A percentile compares a stretch with the other conserved stretches of the same genome.
Evolutionary conservation across 2,113 vertebrate species (phyloP).

Genomic region (Odontophorus gujanensis): DNA sequence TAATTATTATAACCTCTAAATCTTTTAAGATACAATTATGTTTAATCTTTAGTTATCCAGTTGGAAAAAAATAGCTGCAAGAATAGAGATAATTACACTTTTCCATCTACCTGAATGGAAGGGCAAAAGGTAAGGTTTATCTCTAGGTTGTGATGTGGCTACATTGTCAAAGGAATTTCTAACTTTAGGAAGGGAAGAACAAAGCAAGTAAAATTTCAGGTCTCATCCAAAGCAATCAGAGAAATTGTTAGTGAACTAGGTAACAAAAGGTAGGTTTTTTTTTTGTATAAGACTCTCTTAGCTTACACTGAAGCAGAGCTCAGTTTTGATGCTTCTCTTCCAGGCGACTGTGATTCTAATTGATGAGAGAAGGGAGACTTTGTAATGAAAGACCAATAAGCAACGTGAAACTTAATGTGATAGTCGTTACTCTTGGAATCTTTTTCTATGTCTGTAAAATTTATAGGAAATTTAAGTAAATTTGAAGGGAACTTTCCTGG

Average conservation of each 20-base stretch:
- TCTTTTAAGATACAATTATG: background rate
- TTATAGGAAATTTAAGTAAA: background rate
- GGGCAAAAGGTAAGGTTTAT: background rate
- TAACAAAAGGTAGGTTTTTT: background rate
- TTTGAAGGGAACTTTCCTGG: background rate
- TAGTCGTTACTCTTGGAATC: background rate
- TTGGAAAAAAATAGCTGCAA: background rate
- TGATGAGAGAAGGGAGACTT: background rate
- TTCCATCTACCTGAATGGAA: background rate
- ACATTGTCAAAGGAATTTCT: background rate
- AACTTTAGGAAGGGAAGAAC: background rate
- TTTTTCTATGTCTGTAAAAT: background rate
- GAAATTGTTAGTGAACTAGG: background rate
- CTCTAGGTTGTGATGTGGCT: background rate
- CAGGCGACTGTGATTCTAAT: background rate
- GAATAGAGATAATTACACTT: background rate
- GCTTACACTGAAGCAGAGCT: background rate
- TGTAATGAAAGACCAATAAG: background rate
- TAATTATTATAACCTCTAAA: conserved; percentile 22
- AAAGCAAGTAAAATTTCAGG: background rate
- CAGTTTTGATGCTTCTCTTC: background rate
- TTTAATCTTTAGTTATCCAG: background rate
- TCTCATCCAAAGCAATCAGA: background rate
- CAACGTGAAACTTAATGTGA: background rate
- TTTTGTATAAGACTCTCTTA: background rate